Evolutionary conservation across 1,140 invertebrate species (phyloP), one percentile per base, ranked within the genome.

Genomic region (Achroia grisella): DNA sequence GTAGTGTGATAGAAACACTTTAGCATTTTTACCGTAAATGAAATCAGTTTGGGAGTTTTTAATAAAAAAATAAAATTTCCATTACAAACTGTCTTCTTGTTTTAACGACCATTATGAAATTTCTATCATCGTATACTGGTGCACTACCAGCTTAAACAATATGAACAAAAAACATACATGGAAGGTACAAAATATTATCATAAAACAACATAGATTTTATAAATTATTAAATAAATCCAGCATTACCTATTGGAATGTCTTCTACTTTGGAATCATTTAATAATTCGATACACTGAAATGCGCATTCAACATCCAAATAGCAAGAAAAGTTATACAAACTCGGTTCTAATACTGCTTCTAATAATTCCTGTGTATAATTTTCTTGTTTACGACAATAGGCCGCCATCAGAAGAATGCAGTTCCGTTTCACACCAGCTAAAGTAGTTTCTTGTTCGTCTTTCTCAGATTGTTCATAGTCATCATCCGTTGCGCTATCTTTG

Each of bases 291-390:
- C 69, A 73, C 40, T 51, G 44, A 15, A 74, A 60, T 10, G 66
- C 69, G 39, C 67, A 77, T 15, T 67, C 49, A 0, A 72, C 43
- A 48, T 82, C 74, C 53, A 30, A 57, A 10, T 37, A 17, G 9
- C 37, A 48, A 9, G 51, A 44, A 37, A 76, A 75, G 44, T 71
- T 63, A 39, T 82, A 82, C 15, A 71, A 29, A 34, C 67, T 62
- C n/a, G 53, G 41, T 49, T 79, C 65, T 4, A 82, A 47, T 48
- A 84, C 65, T 17, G 70, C 58, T 15, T 75, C 68, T 0, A 75
- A 44, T 29, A 84, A 29, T 37, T 82, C 78, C 10, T 69, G 61
- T 8, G 67, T 65, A 37, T 69, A 73, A 27, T 54, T 47, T 14
- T 42, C 48, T 0, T 33, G 29, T 15, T 60, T 57, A 17, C 62